phyloP scores from a whole-genome alignment of 2,888 invertebrate genomes.

The Smittia aterrima region DNA sequence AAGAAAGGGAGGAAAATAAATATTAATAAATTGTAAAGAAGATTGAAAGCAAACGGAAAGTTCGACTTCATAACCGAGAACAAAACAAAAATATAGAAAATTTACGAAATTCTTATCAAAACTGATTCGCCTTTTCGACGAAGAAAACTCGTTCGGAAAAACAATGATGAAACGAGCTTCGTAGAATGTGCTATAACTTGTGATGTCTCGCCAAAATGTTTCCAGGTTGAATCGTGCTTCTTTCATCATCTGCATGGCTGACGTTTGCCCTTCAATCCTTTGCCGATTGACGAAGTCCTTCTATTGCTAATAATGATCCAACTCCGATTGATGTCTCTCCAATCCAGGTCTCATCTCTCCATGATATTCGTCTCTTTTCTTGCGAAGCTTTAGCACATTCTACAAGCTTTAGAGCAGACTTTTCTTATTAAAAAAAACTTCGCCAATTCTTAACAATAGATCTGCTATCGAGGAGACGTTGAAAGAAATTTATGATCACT shows the following conservation, averaged over 20 bases:
- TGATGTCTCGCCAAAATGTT: not conserved
- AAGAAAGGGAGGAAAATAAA: slow-evolving; percentile 18
- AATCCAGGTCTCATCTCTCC: not conserved
- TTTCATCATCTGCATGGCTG: not conserved
- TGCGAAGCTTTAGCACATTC: slow-evolving; percentile 14
- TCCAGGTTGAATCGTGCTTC: not conserved
- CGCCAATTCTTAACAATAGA: not conserved
- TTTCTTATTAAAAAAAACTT: not conserved
- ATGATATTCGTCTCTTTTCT: no score
- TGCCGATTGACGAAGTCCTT: no score
- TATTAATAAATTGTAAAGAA: slow-evolving; percentile 16
- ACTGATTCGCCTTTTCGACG: not conserved
- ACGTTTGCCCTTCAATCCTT: no score
- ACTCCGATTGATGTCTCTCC: no score
- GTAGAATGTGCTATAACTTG: slow-evolving; percentile 7
- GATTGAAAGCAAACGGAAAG: not conserved
- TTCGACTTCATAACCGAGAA: not conserved
- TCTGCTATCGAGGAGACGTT: not conserved
- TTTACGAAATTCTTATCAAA: not conserved
- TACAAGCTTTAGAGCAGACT: slow-evolving; percentile 9
- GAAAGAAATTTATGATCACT: not conserved
- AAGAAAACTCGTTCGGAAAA: not conserved
- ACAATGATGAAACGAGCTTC: not conserved
- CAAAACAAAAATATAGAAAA: not conserved
- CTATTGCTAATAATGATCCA: no score